phyloP scores from a whole-genome alignment of 2,888 invertebrate genomes.

The Germaria angustata region DNA sequence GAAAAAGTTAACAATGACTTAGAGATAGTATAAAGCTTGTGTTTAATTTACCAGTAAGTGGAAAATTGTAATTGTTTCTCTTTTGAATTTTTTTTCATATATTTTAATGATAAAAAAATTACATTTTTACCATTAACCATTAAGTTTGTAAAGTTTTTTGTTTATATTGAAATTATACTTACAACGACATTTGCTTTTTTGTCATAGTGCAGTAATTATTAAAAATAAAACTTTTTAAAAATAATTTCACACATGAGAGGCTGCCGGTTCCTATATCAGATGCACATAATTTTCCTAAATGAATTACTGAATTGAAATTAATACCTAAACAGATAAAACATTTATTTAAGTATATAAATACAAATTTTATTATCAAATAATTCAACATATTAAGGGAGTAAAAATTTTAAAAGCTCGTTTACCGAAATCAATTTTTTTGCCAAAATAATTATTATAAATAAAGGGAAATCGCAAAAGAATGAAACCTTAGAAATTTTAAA shows the following conservation, averaged over 20 bases:
- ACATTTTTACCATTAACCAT: too few relatives aligned
- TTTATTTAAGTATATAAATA: background rate
- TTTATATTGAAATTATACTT: background rate
- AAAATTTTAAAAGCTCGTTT: too few relatives aligned
- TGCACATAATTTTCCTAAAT: constrained; percentile 21
- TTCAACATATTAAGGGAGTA: too few relatives aligned
- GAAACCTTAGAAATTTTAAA: too few relatives aligned
- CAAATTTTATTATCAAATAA: too few relatives aligned
- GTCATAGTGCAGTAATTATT: background rate
- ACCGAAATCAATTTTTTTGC: too few relatives aligned
- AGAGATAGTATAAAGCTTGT: too few relatives aligned
- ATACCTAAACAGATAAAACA: background rate
- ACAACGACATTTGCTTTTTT: background rate
- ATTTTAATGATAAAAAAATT: too few relatives aligned
- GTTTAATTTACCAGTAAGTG: background rate
- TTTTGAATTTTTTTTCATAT: background rate
- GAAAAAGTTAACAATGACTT: too few relatives aligned
- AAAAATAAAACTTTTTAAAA: constrained; percentile 2
- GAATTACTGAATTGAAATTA: constrained; percentile 40
- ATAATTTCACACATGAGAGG: constrained; percentile 27
- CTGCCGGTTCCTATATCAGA: background rate
- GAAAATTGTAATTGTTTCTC: background rate
- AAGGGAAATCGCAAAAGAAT: too few relatives aligned
- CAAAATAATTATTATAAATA: too few relatives aligned
- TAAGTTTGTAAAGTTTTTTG: background rate